Conservation (phyloP, 2,888 invertebrate genomes). For the Melanostoma mellinum region DNA sequence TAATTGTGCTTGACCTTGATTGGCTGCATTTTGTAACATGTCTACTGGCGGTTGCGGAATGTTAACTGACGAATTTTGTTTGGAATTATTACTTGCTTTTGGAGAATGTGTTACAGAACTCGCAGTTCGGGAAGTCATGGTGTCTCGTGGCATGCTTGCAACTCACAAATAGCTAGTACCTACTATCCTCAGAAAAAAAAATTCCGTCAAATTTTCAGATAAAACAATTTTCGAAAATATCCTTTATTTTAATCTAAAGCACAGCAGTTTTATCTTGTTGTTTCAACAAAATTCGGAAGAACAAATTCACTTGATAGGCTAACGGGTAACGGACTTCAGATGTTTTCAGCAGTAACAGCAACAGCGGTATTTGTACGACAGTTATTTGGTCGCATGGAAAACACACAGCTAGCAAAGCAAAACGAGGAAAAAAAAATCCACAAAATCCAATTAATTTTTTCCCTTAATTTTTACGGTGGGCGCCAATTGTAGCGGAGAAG, state of each 20-base stretch:
- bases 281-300: no score
- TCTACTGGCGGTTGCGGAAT: neutral
- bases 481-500: slow-evolving; percentile 5
- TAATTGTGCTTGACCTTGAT: neutral
- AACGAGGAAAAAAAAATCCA: neutral
- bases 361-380: neutral
- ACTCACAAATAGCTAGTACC: neutral
- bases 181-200: neutral
- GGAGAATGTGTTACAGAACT: neutral
- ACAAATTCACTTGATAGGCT: neutral
- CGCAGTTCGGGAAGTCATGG: neutral
- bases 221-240: no score
- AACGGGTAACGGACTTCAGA: neutral
- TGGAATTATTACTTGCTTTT: no score
- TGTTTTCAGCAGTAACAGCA: neutral
- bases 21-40: neutral
- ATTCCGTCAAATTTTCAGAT: neutral
- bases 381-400: neutral
- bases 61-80: no score
- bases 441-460: neutral
- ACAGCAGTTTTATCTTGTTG: neutral
- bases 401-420: neutral
- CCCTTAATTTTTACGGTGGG: neutral
- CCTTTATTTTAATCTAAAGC: neutral
- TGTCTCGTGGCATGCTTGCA: neutral